Conservation (phyloP, 2,797 vertebrate species). For the Hirundo rustica region DNA sequence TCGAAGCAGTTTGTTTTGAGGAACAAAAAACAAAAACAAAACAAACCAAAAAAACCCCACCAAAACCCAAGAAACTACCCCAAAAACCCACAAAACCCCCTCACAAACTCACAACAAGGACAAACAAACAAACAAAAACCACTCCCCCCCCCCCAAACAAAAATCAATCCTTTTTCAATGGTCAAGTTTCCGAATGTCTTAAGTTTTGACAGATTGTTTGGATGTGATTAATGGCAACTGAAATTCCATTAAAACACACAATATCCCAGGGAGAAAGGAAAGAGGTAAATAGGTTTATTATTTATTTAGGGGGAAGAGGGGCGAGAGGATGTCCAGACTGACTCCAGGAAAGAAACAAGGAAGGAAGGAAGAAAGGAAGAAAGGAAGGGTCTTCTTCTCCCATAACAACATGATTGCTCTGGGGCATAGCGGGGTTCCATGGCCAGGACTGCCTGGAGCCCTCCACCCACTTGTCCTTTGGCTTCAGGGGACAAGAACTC, state of each 20-base stretch:
- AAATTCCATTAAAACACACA: neutral
- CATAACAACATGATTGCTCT: neutral
- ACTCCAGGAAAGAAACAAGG: neutral
- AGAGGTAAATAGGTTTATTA: neutral
- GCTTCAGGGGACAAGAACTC: neutral
- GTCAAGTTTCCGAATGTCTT: neutral
- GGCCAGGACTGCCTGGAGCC: neutral
- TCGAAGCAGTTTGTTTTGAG: neutral
- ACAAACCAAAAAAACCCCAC: too few species aligned
- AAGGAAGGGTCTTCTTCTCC: neutral
- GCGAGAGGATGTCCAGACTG: neutral
- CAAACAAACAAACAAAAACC: neutral
- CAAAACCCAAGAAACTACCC: neutral
- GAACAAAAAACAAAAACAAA: neutral
- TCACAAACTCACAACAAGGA: neutral
- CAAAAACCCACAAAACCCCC: neutral
- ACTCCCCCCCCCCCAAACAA: neutral
- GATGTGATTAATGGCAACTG: neutral
- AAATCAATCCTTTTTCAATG: neutral
- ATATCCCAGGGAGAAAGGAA: neutral
- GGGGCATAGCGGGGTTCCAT: accelerated
- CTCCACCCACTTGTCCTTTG: neutral
- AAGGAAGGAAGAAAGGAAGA: neutral
- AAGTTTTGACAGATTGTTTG: neutral
- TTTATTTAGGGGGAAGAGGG: neutral